Conservation (phyloP, 2,797 vertebrate genomes). For the Nasua narica region DNA sequence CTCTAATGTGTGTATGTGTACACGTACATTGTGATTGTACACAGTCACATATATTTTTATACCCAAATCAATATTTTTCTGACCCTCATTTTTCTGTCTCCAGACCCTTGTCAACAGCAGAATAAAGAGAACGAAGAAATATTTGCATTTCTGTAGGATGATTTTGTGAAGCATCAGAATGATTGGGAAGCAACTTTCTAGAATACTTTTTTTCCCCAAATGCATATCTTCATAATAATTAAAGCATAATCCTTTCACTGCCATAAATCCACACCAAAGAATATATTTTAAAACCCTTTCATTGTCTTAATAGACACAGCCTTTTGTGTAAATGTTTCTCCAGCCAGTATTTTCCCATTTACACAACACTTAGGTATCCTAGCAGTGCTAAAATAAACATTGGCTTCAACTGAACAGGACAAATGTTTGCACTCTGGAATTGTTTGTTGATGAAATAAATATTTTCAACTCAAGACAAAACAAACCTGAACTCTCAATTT, state of each 20-base stretch:
- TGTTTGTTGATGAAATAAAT: slow-evolving; percentile 70
- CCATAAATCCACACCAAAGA: background rate
- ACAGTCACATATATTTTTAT: background rate
- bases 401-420: slow-evolving; percentile 23
- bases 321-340: slow-evolving; percentile 60
- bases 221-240: background rate
- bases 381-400: slow-evolving; percentile 62
- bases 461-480: slow-evolving; percentile 62
- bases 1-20: background rate
- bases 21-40: background rate
- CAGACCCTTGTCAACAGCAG: background rate
- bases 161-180: background rate
- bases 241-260: background rate
- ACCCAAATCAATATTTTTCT: background rate
- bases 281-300: slow-evolving; percentile 24
- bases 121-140: background rate
- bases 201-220: background rate
- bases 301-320: slow-evolving; percentile 41
- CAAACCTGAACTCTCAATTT: slow-evolving; percentile 53
- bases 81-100: background rate
- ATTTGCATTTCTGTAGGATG: background rate
- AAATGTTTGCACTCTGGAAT: slow-evolving; percentile 53
- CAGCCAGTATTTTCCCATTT: slow-evolving; percentile 57
- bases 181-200: background rate
- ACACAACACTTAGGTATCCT: slow-evolving; percentile 46